Evolutionary conservation across 2,888 invertebrate genomes (phyloP).

Genomic region (Lycaena phlaeas): DNA sequence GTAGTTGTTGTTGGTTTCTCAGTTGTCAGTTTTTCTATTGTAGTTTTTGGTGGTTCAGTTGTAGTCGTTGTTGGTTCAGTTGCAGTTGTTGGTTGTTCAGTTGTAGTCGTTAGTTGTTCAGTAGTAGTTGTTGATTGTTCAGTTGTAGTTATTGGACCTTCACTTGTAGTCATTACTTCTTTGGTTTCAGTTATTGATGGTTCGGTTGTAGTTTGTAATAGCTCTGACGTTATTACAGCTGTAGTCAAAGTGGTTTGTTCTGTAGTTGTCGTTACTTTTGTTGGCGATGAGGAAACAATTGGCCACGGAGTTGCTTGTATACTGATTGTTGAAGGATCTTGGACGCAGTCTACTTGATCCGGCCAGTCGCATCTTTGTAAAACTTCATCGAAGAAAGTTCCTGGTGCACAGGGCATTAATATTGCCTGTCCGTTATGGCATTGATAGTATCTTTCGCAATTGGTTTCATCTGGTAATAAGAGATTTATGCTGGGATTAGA

Average conservation of each 20-base stretch:
- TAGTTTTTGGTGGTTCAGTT: background rate
- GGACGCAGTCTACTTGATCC: background rate
- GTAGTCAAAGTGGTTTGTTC: too few species aligned
- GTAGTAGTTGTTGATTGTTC: background rate
- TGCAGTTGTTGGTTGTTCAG: background rate
- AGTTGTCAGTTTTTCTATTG: background rate
- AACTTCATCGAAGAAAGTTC: background rate
- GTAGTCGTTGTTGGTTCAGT: background rate
- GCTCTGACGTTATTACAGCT: too few species aligned
- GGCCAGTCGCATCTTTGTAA: slow-evolving; percentile 1
- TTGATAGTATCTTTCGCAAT: background rate
- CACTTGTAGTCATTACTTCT: too few species aligned
- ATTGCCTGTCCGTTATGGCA: slow-evolving; percentile 1
- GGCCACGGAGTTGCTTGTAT: too few species aligned
- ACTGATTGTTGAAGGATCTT: background rate
- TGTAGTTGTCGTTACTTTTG: too few species aligned
- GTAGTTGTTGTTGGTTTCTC: background rate
- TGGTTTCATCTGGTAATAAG: background rate
- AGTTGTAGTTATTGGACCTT: background rate
- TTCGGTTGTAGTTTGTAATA: too few species aligned
- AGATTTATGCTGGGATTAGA: background rate
- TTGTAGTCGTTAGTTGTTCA: background rate
- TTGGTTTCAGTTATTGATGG: background rate
- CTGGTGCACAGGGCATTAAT: background rate
- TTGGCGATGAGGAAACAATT: too few species aligned